Percentiles rank a stretch among this genome's conserved stretches.
Evolutionary conservation across 2,797 vertebrate genomes (phyloP).

Genomic region (Acanthornis magna): DNA sequence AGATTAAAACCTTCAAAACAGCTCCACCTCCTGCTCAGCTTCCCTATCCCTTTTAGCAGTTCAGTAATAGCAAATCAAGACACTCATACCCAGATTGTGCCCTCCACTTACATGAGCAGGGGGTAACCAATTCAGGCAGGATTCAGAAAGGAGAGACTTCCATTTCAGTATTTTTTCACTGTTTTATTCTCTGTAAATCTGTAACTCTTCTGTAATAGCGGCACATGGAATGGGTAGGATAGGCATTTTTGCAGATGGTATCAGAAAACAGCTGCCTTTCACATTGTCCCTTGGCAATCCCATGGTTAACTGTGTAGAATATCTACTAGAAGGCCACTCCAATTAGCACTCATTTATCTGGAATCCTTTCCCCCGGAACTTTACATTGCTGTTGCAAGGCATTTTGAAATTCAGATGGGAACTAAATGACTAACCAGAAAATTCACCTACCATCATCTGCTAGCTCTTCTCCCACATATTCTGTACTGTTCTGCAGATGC

Average conservation of each 20-base stretch:
- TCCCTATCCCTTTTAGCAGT: conserved; percentile 21
- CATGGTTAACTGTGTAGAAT: conserved; percentile 33
- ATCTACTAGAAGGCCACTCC: conserved; percentile 42
- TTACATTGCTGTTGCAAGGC: not conserved
- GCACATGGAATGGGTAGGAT: not conserved
- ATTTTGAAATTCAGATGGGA: conserved; percentile 51
- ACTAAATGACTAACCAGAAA: conserved; percentile 2
- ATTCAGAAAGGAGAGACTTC: conserved; percentile 18
- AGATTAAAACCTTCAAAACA: conserved; percentile 55
- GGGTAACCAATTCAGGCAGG: conserved; percentile 38
- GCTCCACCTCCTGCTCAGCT: conserved; percentile 34
- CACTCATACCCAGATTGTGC: conserved; percentile 34
- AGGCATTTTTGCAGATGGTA: conserved; percentile 42
- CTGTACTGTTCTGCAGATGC: not conserved
- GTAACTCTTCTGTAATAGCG: conserved; percentile 2
- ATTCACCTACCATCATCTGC: conserved; percentile 19
- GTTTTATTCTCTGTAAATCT: conserved; percentile 17
- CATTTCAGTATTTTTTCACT: conserved; percentile 13
- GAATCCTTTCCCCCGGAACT: conserved; percentile 34
- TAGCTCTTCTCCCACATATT: not conserved
- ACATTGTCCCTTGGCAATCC: not conserved
- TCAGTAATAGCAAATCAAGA: conserved; percentile 58
- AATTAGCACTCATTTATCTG: conserved; percentile 50
- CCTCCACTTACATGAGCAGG: conserved; percentile 36
- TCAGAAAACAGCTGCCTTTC: conserved; percentile 30